Evolutionary conservation across 2,113 vertebrate species (phyloP).

Genomic region (Clarias magur): DNA sequence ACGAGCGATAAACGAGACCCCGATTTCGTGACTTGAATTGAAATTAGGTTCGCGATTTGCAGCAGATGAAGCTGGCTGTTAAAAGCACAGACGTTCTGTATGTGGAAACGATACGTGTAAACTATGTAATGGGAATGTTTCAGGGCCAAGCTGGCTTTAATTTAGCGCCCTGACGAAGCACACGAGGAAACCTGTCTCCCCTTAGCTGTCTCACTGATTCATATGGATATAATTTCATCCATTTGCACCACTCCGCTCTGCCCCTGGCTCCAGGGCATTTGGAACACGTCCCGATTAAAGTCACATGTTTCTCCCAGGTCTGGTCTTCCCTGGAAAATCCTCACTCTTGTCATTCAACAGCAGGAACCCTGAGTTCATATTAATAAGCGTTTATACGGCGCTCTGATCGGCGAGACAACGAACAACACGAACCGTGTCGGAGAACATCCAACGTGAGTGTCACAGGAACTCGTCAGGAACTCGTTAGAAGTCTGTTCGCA

Average conservation of each 20-base stretch:
- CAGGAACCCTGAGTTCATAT: conserved; percentile 23
- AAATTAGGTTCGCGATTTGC: conserved; percentile 60
- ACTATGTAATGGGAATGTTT: conserved; percentile 83
- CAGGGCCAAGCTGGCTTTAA: conserved; percentile 79
- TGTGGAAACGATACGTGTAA: conserved; percentile 83
- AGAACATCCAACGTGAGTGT: conserved; percentile 52
- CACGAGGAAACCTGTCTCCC: conserved; percentile 80
- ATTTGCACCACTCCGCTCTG: conserved; percentile 81
- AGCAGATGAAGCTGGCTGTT: conserved; percentile 67
- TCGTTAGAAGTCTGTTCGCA: conserved; percentile 44
- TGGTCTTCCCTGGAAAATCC: conserved; percentile 72
- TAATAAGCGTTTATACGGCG: neutral
- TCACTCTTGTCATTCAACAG: conserved; percentile 39
- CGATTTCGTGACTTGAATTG: conserved; percentile 56
- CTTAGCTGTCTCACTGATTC: conserved; percentile 83
- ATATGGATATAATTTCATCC: conserved; percentile 85
- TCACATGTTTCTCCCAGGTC: conserved; percentile 77
- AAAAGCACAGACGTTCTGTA: conserved; percentile 67
- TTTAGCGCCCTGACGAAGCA: conserved; percentile 78
- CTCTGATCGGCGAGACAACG: neutral
- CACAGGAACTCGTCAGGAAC: conserved; percentile 33
- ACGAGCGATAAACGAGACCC: conserved; percentile 5
- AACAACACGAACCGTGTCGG: conserved; percentile 37
- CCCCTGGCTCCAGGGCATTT: conserved; percentile 81
- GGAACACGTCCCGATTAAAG: conserved; percentile 80